These are phyloP conservation scores for Bufo bufo DNA, from an alignment of 2,113 vertebrate species.

Conservation along the genomic window DNA sequence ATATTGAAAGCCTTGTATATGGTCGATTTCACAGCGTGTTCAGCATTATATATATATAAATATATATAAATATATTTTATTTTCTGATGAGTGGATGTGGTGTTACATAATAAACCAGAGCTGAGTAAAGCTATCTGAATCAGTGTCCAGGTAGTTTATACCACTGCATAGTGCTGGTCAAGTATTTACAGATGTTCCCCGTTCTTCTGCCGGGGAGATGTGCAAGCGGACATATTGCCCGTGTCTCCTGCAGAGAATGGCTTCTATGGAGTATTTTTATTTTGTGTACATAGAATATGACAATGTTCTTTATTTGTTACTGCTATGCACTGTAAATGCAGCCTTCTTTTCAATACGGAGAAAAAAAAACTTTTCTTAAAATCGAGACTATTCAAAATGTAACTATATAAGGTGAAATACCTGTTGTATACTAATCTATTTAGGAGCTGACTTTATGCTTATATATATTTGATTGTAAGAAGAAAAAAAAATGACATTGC, in stretches of 20 bases:
- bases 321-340: slow-evolving; percentile 99
- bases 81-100: slow-evolving; percentile 82
- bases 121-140: slow-evolving; percentile 73
- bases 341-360: slow-evolving; percentile 93
- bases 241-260: slow-evolving; percentile 21
- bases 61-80: slow-evolving; percentile 64
- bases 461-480: slow-evolving; percentile 95
- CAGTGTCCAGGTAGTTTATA: slow-evolving; percentile 81
- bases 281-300: slow-evolving; percentile 95
- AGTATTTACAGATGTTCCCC: slow-evolving; percentile 90
- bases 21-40: slow-evolving; percentile 86
- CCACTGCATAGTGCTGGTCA: slow-evolving; percentile 87
- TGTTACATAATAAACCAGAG: slow-evolving; percentile 84
- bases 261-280: slow-evolving; percentile 94
- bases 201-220: slow-evolving; percentile 28
- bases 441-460: slow-evolving; percentile 86
- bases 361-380: slow-evolving; percentile 85
- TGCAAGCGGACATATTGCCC: slow-evolving; percentile 1
- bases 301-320: slow-evolving; percentile 97
- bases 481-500: slow-evolving; percentile 62
- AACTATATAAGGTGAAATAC: slow-evolving; percentile 88
- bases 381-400: slow-evolving; percentile 96
- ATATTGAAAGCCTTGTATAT: slow-evolving; percentile 82
- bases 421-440: slow-evolving; percentile 94
- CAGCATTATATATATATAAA: slow-evolving; percentile 64